Base-by-base conservation (phyloP, 2,797 vertebrate species). In the Amazona finschi region DNA sequence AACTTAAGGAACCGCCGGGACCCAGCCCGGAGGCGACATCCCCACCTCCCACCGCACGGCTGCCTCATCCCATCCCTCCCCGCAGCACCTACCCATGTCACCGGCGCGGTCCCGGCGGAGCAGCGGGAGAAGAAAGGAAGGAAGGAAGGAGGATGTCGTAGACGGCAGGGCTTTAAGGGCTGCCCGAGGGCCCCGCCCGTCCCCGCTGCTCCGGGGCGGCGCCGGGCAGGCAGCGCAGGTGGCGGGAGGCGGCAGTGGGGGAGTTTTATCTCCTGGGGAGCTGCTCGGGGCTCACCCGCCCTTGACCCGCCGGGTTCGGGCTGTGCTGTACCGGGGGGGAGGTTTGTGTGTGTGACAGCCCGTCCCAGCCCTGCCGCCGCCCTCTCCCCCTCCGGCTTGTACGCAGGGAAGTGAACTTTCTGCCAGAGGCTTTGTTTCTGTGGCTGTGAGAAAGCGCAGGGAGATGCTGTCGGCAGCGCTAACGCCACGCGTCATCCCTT, bases 11-110 rank as follows among this genome's bases (percentile, higher is more conserved):
- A 18, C 27, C 12, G 7, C 10, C 24, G 5, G 8, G 22, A 12
- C 31, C 25, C 52, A 55, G 6, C 46, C 19, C 2, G 4, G 27
- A 10, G 8, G 19, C 8, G 1, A 10, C 62, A n/a, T 20, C 77
- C 60, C 30, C 55, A 15, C 7, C 21, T 15, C 31, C 53, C 52
- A 0, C 9, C 28, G 6, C 17, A 11, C 4, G 24, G 21, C 58
- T 22, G 60, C 73, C 55, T 25, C 41, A 4, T 41, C 55, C 30
- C 41, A 4, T 46, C 61, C 61, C 73, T 2, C 53, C 8, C 25
- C 38, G 5, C 55, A 17, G 13, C 91, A 89, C 96, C 8, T 92
- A 97, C 96, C 95, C 96, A 95, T 97, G 36, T 18, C 47, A 77
- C 27, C 75, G 46, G 76, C 25, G 8, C 5, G 8, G 77, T 52